Conservation (phyloP, 2,113 vertebrate genomes). For the Albula goreensis region DNA sequence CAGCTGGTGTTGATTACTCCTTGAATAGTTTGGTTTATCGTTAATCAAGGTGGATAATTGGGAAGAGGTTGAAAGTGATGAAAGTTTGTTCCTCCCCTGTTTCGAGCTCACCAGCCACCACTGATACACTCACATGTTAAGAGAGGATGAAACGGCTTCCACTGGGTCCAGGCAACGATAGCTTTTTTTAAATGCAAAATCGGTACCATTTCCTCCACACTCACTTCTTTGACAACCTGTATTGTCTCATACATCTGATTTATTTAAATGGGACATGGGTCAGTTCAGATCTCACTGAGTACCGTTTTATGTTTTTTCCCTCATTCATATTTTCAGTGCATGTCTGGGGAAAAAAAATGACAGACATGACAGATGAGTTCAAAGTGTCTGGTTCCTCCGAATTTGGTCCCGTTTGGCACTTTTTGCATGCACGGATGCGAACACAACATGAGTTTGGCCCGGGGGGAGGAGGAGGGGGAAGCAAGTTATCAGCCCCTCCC, state of each 20-base stretch:
- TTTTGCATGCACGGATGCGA: not conserved
- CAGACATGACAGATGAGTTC: conserved; percentile 68
- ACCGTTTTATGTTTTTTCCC: conserved; percentile 61
- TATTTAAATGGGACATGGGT: conserved; percentile 60
- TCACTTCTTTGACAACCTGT: too few species aligned
- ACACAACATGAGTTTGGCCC: conserved; percentile 19
- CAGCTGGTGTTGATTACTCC: too few species aligned
- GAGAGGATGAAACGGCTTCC: too few species aligned
- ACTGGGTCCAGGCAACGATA: too few species aligned
- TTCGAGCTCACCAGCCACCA: too few species aligned
- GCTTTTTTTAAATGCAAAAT: too few species aligned
- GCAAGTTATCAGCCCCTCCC: not conserved
- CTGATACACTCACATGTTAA: too few species aligned
- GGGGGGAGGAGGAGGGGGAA: conserved; percentile 1
- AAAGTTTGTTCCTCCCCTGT: too few species aligned
- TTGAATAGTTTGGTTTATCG: too few species aligned
- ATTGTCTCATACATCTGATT: conserved; percentile 8
- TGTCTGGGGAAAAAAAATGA: conserved; percentile 50
- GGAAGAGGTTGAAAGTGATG: too few species aligned
- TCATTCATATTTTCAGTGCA: conserved; percentile 61
- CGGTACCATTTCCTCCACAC: too few species aligned
- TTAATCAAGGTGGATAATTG: too few species aligned
- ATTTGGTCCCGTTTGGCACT: conserved; percentile 12
- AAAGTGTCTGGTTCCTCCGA: conserved; percentile 22
- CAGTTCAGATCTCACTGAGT: conserved; percentile 68